Percentiles rank a stretch among this genome's conserved stretches.
These are phyloP conservation scores for Drosophila kanekoi DNA, from an alignment of 2,888 invertebrate species.

Conservation along the genomic window DNA sequence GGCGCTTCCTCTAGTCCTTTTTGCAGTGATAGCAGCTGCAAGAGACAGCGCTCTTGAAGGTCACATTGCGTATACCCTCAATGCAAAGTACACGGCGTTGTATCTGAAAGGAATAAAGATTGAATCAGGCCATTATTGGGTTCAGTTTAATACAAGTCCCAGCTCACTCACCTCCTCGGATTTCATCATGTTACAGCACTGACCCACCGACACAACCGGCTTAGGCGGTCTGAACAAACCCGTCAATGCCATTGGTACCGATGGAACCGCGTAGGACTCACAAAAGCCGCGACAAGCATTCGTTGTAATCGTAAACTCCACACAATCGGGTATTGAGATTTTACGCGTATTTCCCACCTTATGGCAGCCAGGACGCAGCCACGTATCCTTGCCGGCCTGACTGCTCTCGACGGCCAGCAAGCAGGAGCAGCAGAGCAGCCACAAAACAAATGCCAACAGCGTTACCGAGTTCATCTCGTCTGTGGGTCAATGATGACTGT, in stretches of 20 bases:
- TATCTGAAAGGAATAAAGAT: conserved; percentile 86
- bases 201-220: conserved; percentile 92
- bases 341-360: conserved; percentile 92
- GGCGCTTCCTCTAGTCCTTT: conserved; percentile 85
- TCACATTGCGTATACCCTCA: conserved; percentile 91
- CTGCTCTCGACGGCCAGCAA: conserved; percentile 33
- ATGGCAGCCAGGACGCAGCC: conserved; percentile 92
- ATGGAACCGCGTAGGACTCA: conserved; percentile 94
- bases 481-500: conserved; percentile 23
- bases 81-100: conserved; percentile 92
- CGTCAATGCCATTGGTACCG: conserved; percentile 84
- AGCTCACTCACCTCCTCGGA: conserved; percentile 90
- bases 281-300: conserved; percentile 96
- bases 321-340: conserved; percentile 93
- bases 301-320: conserved; percentile 93
- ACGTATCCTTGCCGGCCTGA: conserved; percentile 85
- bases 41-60: conserved; percentile 92
- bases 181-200: conserved; percentile 96
- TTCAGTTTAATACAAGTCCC: not conserved
- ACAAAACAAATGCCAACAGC: conserved; percentile 40
- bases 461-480: conserved; percentile 49
- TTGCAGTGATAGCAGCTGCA: conserved; percentile 95
- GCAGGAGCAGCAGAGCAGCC: conserved; percentile 55
- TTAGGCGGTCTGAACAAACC: conserved; percentile 86
- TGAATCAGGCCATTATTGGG: not conserved